These are phyloP conservation scores for Heterochromis multidens DNA, from an alignment of 2,113 vertebrate genomes.

Conservation along the genomic window DNA sequence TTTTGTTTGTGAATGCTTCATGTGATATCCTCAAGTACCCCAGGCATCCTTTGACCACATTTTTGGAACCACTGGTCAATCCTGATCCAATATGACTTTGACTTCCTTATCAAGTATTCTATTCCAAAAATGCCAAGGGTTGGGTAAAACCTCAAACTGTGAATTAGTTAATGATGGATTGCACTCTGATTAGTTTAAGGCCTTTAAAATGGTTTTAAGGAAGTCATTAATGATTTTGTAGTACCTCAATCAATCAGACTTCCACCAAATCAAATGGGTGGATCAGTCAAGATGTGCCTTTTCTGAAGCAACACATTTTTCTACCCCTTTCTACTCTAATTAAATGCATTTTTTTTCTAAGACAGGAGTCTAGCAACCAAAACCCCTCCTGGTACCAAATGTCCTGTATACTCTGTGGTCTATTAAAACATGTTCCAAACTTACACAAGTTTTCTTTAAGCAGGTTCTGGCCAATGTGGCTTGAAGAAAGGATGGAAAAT, in stretches of 20 bases:
- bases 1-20: too few species aligned
- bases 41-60: too few species aligned
- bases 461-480: constrained; percentile 21
- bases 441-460: constrained; percentile 13
- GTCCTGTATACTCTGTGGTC: neutral
- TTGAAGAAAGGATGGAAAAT: neutral
- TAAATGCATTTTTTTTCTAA: neutral
- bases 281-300: neutral
- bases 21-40: too few species aligned
- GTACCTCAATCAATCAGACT: neutral
- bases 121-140: neutral
- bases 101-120: neutral
- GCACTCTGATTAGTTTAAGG: neutral
- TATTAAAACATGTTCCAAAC: neutral
- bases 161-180: neutral
- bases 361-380: neutral
- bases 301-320: neutral
- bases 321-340: neutral
- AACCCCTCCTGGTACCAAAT: neutral
- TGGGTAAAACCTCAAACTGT: neutral
- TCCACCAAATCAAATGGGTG: neutral
- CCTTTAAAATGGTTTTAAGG: neutral
- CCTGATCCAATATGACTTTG: neutral
- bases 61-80: neutral
- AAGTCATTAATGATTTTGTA: neutral